These are phyloP conservation scores for Drosophila repletoides DNA, from an alignment of 1,140 invertebrate species.

Conservation along the genomic window DNA sequence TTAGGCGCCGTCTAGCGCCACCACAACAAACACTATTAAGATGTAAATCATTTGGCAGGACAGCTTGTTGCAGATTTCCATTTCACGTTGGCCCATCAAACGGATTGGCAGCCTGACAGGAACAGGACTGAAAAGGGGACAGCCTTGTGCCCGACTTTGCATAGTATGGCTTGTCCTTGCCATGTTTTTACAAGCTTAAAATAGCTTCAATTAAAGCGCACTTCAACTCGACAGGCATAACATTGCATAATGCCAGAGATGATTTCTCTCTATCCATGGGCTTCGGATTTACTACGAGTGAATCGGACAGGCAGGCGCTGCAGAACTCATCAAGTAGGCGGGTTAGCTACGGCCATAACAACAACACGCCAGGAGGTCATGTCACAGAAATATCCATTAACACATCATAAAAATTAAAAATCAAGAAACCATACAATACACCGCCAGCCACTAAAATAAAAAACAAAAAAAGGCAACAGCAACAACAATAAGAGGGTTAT, in stretches of 20 bases:
- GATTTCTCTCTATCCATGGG: conserved; percentile 4
- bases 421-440: conserved; percentile 75
- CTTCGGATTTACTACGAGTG: conserved; percentile 38
- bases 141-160: conserved; percentile 50
- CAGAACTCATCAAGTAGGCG: conserved; percentile 56
- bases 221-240: conserved; percentile 25
- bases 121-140: conserved; percentile 10
- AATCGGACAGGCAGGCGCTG: conserved; percentile 38
- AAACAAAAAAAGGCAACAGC: conserved; percentile 9
- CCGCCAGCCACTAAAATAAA: conserved; percentile 1
- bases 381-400: conserved; percentile 80
- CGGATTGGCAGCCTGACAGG: conserved; percentile 50
- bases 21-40: conserved; percentile 24
- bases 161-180: conserved; percentile 58
- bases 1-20: conserved; percentile 54
- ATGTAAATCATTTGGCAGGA: conserved; percentile 17
- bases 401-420: conserved; percentile 81
- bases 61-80: neutral
- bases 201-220: conserved; percentile 71
- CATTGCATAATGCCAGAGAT: conserved; percentile 58
- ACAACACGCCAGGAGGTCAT: conserved; percentile 73
- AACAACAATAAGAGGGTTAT: conserved; percentile 35
- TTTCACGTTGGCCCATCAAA: conserved; percentile 18
- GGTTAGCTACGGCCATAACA: conserved; percentile 41
- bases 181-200: conserved; percentile 65